A percentile compares a stretch with the other conserved stretches of the same genome.
These are phyloP conservation scores for Fulmarus glacialis DNA, from an alignment of 2,113 vertebrate species.

Conservation along the genomic window DNA sequence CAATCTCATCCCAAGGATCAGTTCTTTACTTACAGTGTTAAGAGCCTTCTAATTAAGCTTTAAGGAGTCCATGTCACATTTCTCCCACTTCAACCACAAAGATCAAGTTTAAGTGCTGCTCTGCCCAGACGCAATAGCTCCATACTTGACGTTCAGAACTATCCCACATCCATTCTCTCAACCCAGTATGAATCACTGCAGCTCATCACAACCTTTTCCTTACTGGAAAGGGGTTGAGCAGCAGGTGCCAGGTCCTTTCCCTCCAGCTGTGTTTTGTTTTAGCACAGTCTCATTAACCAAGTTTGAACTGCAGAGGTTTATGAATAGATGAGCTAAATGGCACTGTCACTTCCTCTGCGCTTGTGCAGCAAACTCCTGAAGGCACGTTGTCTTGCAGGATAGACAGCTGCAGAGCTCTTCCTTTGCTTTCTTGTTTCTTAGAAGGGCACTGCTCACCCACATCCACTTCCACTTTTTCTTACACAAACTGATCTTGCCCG, in stretches of 20 bases:
- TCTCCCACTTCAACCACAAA: not conserved
- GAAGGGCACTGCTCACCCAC: not conserved
- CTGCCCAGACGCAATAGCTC: not conserved
- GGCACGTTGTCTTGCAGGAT: accelerated
- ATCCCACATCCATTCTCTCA: not conserved
- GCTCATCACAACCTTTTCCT: not conserved
- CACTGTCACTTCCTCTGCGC: not conserved
- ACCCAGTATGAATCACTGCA: not conserved
- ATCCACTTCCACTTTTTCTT: not conserved
- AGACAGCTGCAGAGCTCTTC: not conserved
- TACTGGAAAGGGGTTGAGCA: not conserved
- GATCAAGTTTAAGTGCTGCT: not conserved
- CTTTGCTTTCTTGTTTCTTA: not conserved
- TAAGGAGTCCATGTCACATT: not conserved
- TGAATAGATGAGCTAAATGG: not conserved
- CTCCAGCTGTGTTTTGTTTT: not conserved
- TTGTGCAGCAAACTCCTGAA: not conserved
- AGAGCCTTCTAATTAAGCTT: not conserved
- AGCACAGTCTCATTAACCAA: not conserved
- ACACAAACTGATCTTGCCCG: not conserved
- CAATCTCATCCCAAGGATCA: not conserved
- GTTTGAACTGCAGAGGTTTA: not conserved
- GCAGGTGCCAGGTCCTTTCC: not conserved
- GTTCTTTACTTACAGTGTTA: not conserved
- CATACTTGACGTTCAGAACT: not conserved